Percentiles rank a stretch among this genome's conserved stretches.
These are phyloP conservation scores for Enteromius viviparus DNA, from an alignment of 2,797 vertebrate genomes.

Conservation along the genomic window DNA sequence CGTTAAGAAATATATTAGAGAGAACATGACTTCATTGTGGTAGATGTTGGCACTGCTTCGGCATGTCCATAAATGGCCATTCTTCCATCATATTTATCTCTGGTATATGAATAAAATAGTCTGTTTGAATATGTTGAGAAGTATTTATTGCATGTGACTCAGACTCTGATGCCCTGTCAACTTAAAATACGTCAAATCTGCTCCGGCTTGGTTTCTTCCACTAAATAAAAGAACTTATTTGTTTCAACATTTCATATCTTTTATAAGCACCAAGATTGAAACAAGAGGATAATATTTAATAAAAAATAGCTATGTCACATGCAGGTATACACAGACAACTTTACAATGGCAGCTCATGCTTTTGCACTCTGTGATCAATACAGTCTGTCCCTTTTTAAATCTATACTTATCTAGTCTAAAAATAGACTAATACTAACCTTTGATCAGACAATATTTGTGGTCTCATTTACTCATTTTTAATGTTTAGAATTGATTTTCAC, in stretches of 20 bases:
- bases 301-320: background rate
- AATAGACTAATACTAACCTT: slow-evolving; percentile 14
- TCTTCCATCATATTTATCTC: background rate
- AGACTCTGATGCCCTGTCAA: background rate
- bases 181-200: slow-evolving; percentile 7
- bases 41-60: background rate
- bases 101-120: background rate
- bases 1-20: background rate
- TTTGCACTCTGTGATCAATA: slow-evolving; percentile 20
- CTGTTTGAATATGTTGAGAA: background rate
- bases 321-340: slow-evolving; percentile 8
- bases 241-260: background rate
- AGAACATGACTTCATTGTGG: background rate
- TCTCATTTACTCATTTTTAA: slow-evolving; percentile 16
- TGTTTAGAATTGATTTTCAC: slow-evolving; percentile 7
- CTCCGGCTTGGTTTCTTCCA: background rate
- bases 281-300: background rate
- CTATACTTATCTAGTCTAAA: slow-evolving; percentile 22
- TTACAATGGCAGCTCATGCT: background rate
- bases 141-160: background rate
- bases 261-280: background rate
- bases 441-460: slow-evolving; percentile 29
- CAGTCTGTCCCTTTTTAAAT: slow-evolving; percentile 11
- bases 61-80: background rate
- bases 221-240: background rate